These are phyloP conservation scores for Archips xylosteana DNA, from an alignment of 2,888 invertebrate species.

Conservation along the genomic window DNA sequence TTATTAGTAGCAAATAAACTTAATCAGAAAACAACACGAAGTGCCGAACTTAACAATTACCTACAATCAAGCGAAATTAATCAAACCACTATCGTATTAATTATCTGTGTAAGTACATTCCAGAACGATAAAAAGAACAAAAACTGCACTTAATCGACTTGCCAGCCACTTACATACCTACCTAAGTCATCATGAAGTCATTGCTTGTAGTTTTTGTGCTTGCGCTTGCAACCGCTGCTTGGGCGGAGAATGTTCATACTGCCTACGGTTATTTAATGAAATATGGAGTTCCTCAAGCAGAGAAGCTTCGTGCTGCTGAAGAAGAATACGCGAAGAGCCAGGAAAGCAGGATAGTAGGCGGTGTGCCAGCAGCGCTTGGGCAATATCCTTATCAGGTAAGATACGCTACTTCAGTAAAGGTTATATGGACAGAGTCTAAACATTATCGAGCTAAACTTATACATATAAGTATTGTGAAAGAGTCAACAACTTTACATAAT, in stretches of 20 bases:
- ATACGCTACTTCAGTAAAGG: not conserved
- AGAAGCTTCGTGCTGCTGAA: constrained; percentile 58
- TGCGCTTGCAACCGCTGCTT: not conserved
- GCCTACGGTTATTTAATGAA: constrained; percentile 58
- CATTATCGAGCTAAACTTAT: not conserved
- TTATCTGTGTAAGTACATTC: not conserved
- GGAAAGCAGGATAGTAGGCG: constrained; percentile 62
- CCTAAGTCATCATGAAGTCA: constrained; percentile 4
- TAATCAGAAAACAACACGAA: not conserved
- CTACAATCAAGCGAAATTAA: not conserved
- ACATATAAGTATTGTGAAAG: no score
- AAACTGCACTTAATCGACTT: not conserved
- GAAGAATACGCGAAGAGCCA: constrained; percentile 48
- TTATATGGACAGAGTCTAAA: not conserved
- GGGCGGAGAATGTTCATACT: constrained; percentile 44
- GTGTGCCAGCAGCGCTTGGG: constrained; percentile 53
- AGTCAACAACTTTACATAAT: no score
- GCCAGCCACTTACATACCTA: not conserved
- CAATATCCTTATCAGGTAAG: constrained; percentile 63
- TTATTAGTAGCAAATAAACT: no score
- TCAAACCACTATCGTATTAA: not conserved
- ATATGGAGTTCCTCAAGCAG: constrained; percentile 58
- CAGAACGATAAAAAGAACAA: not conserved
- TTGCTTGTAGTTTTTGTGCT: not conserved
- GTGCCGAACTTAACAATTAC: not conserved